Evolutionary conservation across 2,888 invertebrate species (phyloP), one percentile per base, ranked within the genome.

Genomic region (Diachrysia chrysitis): DNA sequence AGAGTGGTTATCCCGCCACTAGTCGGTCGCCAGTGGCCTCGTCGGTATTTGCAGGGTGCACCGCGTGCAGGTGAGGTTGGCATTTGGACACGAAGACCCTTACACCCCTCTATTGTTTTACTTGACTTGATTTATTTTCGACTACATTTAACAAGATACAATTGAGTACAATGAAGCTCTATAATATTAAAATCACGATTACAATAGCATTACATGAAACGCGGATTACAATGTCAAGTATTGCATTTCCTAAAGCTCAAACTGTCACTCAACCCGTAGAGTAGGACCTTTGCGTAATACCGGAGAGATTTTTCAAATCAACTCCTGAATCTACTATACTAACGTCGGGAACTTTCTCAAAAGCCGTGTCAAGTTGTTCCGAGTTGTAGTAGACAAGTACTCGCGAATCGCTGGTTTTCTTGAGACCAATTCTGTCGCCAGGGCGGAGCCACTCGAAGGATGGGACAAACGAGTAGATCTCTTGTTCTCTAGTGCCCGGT

Each of bases 331-430:
- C 58, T 57, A 46, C 16, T 60, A 61, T 59, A 91, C 93, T 93
- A 89, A 97, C 97, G 93, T 97, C 98, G 2, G 98, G 98, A 69
- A 98, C 96, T 85, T 97, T 96, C 67, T 97, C 96, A 66, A 98
- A 97, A 37, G 97, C 97, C 9, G 97, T 95, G 42, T 97, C 97
- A 84, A 98, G 96, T 79, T 97, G 97, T 89, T 98, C 98, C 0
- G 98, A 97, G 90, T 99, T 98, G 65, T 98, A 96, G 81, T 97
- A 97, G 76, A 98, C 96, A 72, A 97, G 96, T 7, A 98, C 95
- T 21, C 96, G 96, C 10, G 97, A 96, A 73, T 98, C 97, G 25
- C 96, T 94, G 0, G 97, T 97, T 78, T 97, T 96, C 86, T 97
- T 97, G 23, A 98, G 90, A 0, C 98, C 98, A 37, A 98, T 95